Base-by-base conservation (phyloP, 2,888 invertebrate species). In the Pollenia labialis region DNA sequence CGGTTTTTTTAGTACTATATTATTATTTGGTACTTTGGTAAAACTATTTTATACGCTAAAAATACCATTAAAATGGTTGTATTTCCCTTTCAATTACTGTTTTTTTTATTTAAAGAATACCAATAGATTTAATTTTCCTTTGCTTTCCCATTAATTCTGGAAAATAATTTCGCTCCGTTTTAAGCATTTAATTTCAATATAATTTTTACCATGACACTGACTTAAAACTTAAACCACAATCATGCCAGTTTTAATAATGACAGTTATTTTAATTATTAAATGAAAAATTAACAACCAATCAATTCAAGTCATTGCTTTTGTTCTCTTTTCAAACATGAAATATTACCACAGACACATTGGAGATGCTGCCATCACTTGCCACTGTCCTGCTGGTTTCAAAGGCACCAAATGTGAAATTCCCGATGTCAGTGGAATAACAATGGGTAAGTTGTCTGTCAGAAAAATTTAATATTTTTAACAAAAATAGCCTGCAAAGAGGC, bases 301-400 rank as follows among this genome's bases (percentile, higher is more conserved):
- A 64, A 72, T 74, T 81, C 32, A 58, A 46, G 48, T 48, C 16
- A 42, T 40, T 44, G 42, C 23, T 0, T 66, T 64, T 69, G 6
- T 71, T 62, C 4, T 72, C 16, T 77, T 46, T 46, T 32, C 32
- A 32, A 32, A 32, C 48, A 48, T 48, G 10, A 48, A 12, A 12
- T 48, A 7, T 4, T 48, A 23, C 66, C 94, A 87, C 94, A 96
- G 96, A 91, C 96, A 96, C 93, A 95, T 96, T 92, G 96, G 96
- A 7, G 96, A 96, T n/a, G 95, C 96, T 81, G 96, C 96, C 42
- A 95, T 96, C 88, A 95, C 95, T 91, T 97, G 96, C 91, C 94
- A 95, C 89, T 97, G 96, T 92, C 94, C 95, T 8, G 92, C 94
- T 0, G 95, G 95, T 44, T 96, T 94, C 93, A 95, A 95, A 52